Base-by-base conservation (phyloP, 1,140 invertebrate species). In the Cephus cinctus region DNA sequence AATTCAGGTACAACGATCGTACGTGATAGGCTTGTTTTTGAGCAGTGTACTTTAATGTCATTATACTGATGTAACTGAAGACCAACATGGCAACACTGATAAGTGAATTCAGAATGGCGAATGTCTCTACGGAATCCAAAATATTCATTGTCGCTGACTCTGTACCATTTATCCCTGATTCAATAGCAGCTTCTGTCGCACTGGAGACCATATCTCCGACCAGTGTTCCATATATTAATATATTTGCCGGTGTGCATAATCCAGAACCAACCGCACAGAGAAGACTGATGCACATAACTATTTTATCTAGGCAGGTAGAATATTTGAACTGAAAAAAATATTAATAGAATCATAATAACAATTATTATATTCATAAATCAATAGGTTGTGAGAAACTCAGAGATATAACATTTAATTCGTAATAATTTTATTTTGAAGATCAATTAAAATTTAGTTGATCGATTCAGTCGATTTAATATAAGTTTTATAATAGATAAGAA, bases 211-310 rank as follows among this genome's bases (percentile, higher is more conserved):
- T 71, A 12, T 62, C 62, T 19, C 78, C 79, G 0, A 86, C 79
- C 43, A 89, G 73, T 46, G 80, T 75, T 2, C 86, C 84, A 61
- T 88, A 87, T n/a, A 89, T 74, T 5, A 86, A 68, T 35, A 85
- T 85, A 57, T 89, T 84, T 5, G 84, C 54, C 0, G 87, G 86
- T 25, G 85, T 81, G 20, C 81, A 79, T 6, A 79, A 65, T 5
- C 86, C 86, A 15, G 83, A 81, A 30, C 78, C 66, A 1, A 83
- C 51, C 0, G 84, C 79, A 38, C 75, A 79, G 40, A 85, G n/a
- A 4, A 81, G 54, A 5, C 84, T 86, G 9, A 86, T 51, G 8
- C 61, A 51, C 52, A 89, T 80, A 11, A 85, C 70, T 0, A 77
- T 47, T 65, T 81, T 81, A 64, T 89, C 86, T 22, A 54, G 64